A percentile compares a stretch with the other conserved stretches of the same genome.
Conservation (phyloP, 2,888 invertebrate species). For the Tinea pellionella region DNA sequence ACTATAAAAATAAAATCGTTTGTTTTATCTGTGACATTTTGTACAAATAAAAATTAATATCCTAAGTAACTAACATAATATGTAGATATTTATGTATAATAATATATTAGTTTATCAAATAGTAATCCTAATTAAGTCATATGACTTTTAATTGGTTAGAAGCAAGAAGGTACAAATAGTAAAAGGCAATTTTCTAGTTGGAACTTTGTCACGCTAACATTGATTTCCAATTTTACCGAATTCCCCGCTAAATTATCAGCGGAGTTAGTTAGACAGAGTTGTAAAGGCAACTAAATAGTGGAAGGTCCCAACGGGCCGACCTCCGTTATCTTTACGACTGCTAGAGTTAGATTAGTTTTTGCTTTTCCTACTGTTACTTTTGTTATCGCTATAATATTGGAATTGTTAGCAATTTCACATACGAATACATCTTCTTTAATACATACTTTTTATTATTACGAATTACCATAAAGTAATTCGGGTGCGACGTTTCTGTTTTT, state of each 20-base stretch:
- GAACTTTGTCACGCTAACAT: constrained; percentile 24
- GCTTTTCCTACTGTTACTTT: constrained; percentile 17
- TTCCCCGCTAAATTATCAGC: constrained; percentile 9
- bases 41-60: not conserved
- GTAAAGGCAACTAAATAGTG: constrained; percentile 41
- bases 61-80: not conserved
- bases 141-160: constrained; percentile 14
- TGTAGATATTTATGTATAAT: not conserved
- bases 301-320: constrained; percentile 33
- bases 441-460: not conserved
- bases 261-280: constrained; percentile 35
- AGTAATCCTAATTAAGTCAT: constrained; percentile 11
- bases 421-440: not conserved
- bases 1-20: too few relatives aligned
- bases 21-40: too few relatives aligned
- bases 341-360: constrained; percentile 57
- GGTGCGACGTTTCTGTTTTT: not conserved
- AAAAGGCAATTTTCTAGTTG: not conserved
- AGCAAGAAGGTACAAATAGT: constrained; percentile 12
- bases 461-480: not conserved
- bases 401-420: not conserved
- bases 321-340: constrained; percentile 55
- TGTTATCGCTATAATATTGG: constrained; percentile 40
- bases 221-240: not conserved
- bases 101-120: too few relatives aligned